A percentile compares a stretch with the other conserved stretches of the same genome.
Conservation (phyloP, 2,113 vertebrate genomes). For the Manacus vitellinus region DNA sequence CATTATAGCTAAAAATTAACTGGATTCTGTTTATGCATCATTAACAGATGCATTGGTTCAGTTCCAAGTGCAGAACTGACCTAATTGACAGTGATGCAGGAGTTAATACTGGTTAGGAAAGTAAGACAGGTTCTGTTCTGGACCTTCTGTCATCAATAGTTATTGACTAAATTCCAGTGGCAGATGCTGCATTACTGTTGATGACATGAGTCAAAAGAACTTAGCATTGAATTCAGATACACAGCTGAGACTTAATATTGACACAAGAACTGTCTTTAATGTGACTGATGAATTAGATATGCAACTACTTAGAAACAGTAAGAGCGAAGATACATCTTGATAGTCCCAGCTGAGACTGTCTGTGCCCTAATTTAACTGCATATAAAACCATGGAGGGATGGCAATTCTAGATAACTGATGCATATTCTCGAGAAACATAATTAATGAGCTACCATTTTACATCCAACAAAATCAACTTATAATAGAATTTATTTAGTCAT, state of each 20-base stretch:
- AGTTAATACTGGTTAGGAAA: not conserved
- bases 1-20: not conserved
- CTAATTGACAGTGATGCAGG: not conserved
- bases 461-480: not conserved
- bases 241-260: not conserved
- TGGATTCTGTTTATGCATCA: not conserved
- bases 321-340: not conserved
- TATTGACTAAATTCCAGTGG: conserved; percentile 13
- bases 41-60: not conserved
- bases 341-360: not conserved
- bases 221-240: not conserved
- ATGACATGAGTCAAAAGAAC: not conserved
- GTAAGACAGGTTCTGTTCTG: not conserved
- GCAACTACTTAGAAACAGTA: not conserved
- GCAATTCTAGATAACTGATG: not conserved
- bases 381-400: not conserved
- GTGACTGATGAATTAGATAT: not conserved
- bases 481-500: not conserved
- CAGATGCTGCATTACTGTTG: not conserved
- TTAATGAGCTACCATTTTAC: not conserved
- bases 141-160: conserved; percentile 12
- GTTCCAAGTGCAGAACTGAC: not conserved
- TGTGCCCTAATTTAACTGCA: not conserved
- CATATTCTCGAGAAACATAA: not conserved
- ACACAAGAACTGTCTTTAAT: not conserved